Percentiles rank a stretch among this genome's conserved stretches.
Evolutionary conservation across 2,797 vertebrate genomes (phyloP).

Genomic region (Diglossa cyanea): DNA sequence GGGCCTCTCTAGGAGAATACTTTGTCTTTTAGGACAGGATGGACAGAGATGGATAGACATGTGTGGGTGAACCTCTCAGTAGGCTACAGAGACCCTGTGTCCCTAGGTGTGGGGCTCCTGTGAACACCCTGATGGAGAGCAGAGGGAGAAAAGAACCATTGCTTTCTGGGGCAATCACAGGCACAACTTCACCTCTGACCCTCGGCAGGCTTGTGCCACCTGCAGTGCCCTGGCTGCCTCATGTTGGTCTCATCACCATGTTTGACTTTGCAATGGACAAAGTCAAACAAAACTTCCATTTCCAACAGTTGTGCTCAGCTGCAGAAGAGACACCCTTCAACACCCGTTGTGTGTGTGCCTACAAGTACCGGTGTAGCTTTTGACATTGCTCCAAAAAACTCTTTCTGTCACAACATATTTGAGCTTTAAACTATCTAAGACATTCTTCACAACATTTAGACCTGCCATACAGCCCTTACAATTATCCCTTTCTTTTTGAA

Average conservation of each 20-base stretch:
- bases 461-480: background rate
- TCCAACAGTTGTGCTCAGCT: accelerated
- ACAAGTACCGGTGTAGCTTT: background rate
- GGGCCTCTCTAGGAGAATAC: background rate
- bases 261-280: background rate
- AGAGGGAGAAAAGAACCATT: background rate
- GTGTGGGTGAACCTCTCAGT: background rate
- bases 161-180: background rate
- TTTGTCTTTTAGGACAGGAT: background rate
- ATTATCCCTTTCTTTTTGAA: background rate
- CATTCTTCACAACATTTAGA: background rate
- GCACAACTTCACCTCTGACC: background rate
- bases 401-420: background rate
- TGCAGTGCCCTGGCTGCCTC: background rate
- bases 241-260: accelerated
- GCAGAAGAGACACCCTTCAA: background rate
- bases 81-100: background rate
- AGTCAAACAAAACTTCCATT: background rate
- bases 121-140: background rate
- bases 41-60: background rate
- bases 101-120: accelerated
- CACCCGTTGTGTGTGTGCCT: background rate
- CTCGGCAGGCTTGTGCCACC: no score
- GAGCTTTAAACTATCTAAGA: background rate
- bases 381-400: background rate